Evolutionary conservation across 2,797 vertebrate genomes (phyloP).

Genomic region (Catamblyrhynchus diadema): DNA sequence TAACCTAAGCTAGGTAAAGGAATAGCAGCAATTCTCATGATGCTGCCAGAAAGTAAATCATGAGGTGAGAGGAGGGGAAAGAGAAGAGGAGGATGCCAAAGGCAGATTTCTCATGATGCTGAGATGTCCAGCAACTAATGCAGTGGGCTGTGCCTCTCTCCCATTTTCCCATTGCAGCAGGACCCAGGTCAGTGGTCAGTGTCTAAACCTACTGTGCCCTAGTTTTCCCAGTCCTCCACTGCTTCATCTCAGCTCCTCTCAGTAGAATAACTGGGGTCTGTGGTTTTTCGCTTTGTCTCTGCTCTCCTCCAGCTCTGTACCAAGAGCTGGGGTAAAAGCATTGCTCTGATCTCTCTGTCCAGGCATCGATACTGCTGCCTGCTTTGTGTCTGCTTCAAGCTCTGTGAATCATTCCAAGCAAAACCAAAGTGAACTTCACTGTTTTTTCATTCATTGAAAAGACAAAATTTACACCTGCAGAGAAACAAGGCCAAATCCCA

Average conservation of each 20-base stretch:
- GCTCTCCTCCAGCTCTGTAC: not conserved
- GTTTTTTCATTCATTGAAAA: not conserved
- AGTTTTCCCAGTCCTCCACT: not conserved
- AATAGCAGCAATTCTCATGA: not conserved
- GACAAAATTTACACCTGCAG: not conserved
- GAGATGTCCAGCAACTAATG: not conserved
- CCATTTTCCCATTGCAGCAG: not conserved
- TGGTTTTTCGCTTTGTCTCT: not conserved
- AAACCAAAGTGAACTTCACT: not conserved
- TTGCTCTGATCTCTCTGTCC: not conserved
- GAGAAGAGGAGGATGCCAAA: not conserved
- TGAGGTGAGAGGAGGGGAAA: not conserved
- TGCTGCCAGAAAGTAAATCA: not conserved
- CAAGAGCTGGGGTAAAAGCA: not conserved
- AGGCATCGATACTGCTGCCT: rapidly evolving
- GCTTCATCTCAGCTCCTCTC: not conserved
- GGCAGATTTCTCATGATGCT: not conserved
- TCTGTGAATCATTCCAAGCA: not conserved
- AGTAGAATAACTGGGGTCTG: not conserved
- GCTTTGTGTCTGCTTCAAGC: not conserved
- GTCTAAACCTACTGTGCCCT: not conserved
- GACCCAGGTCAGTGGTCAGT: not conserved
- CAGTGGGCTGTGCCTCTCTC: not conserved
- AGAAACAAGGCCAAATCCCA: not conserved
- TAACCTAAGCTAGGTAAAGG: not conserved